Percentiles rank a stretch among this genome's conserved stretches.
phyloP scores from a whole-genome alignment of 2,113 vertebrate species.

The Phrynocephalus versicolor region DNA sequence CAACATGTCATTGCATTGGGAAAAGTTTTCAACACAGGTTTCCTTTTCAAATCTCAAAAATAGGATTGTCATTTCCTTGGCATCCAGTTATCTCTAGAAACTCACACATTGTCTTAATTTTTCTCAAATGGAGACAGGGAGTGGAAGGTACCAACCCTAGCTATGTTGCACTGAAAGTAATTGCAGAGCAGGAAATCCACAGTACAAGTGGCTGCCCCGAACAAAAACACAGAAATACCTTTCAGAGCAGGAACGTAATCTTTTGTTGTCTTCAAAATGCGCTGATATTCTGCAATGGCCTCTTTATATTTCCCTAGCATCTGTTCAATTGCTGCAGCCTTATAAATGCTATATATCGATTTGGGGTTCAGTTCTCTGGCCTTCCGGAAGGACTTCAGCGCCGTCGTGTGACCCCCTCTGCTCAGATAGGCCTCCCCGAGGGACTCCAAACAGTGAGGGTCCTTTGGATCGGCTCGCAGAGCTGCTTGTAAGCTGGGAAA shows the following conservation, averaged over 20 bases:
- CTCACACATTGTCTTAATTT: too few relatives aligned
- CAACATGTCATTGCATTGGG: rapidly evolving
- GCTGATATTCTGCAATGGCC: constrained; percentile 84
- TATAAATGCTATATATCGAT: constrained; percentile 91
- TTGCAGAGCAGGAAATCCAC: too few relatives aligned
- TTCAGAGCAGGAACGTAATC: constrained; percentile 94
- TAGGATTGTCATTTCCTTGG: neutral
- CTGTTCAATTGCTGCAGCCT: constrained; percentile 91
- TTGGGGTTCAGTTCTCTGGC: constrained; percentile 88
- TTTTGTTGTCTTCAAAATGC: constrained; percentile 80
- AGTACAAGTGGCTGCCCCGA: neutral
- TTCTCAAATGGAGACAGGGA: too few relatives aligned
- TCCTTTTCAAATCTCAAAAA: neutral
- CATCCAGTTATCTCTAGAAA: too few relatives aligned
- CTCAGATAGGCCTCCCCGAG: constrained; percentile 94
- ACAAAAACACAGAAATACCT: constrained; percentile 75
- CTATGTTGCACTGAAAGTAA: too few relatives aligned
- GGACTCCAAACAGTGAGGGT: constrained; percentile 95
- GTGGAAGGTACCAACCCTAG: too few relatives aligned
- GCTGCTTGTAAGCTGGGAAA: constrained; percentile 90
- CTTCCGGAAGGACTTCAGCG: constrained; percentile 91
- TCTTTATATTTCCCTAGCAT: constrained; percentile 89
- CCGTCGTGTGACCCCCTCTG: constrained; percentile 90
- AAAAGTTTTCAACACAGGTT: neutral
- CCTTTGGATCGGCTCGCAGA: constrained; percentile 91